Base-by-base conservation (phyloP, 1,140 invertebrate species). In the Ditylenchus dipsaci region DNA sequence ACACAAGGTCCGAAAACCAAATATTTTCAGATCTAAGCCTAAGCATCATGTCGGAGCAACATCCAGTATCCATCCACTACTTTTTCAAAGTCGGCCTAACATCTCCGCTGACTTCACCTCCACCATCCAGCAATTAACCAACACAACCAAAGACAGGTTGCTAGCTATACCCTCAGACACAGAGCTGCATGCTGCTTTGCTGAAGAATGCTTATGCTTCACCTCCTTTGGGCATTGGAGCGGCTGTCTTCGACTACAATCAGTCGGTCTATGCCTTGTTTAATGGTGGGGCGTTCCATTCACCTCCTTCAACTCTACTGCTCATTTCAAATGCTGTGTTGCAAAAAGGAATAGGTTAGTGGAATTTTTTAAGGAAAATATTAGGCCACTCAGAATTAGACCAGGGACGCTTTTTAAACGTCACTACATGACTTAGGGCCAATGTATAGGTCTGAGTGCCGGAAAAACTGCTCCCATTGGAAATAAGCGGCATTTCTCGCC, bases 141-240 rank as follows among this genome's bases (percentile, higher is more conserved):
- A 53, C n/a, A 59, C 26, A 23, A 47, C 62, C 5, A 42, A 42
- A 29, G 57, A 26, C 23, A 29, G 45, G 11, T 56, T 69, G 47
- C n/a, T 73, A 1, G 38, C 27, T 19, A 21, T 73, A 11, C 43
- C 71, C 1, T 56, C 62, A n/a, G 23, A 19, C 11, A 23, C n/a
- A 23, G 58, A 75, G 21, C 33, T 75, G 19, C 60, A 33, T 21
- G 47, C 26, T 8, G 53, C 38, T 15, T 26, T 75, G 47, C 17
- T 75, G 45, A 47, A 63, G n/a, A 45, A 56, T 43, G 72, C 73
- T 5, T 59, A 53, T 17, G 45, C 58, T 19, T 58, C 47, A 15
- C 75, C 65, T 8, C 76, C 73, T 29, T 42, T 76, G 61, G 72
- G 68, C 15, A 64, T 79, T 30, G 75, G 75, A 9, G 75, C 73